These are phyloP conservation scores for Melieria crassipennis DNA, from an alignment of 2,888 invertebrate species.

Conservation along the genomic window DNA sequence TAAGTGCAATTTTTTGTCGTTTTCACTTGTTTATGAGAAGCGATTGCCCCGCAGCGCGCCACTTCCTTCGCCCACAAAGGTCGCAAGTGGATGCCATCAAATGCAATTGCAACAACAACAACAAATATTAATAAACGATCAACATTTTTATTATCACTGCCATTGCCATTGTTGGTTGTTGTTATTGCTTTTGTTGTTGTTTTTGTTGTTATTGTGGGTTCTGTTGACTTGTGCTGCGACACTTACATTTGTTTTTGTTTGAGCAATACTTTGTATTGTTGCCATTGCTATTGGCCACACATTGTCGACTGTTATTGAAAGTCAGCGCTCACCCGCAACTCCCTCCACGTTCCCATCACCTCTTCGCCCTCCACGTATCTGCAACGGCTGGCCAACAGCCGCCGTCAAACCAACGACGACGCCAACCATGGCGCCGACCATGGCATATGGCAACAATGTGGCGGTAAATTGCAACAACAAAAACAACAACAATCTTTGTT, in stretches of 20 bases:
- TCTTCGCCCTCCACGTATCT: background rate
- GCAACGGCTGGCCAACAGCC: background rate
- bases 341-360: background rate
- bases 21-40: background rate
- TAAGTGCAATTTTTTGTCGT: background rate
- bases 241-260: too few species aligned
- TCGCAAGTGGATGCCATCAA: background rate
- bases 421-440: background rate
- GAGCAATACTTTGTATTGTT: too few species aligned
- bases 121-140: slow-evolving; percentile 7
- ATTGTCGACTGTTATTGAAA: too few species aligned
- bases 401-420: background rate
- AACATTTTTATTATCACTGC: background rate
- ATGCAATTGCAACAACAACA: background rate
- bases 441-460: background rate
- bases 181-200: background rate
- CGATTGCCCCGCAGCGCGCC: background rate
- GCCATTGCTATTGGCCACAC: too few species aligned
- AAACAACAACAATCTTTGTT: background rate
- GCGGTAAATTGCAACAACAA: too few species aligned
- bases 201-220: background rate
- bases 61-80: background rate
- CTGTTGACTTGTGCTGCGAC: too few species aligned
- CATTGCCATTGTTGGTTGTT: background rate
- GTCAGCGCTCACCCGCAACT: background rate